phyloP scores from a whole-genome alignment of 1,140 invertebrate genomes.

The Brachionus koreanus region DNA sequence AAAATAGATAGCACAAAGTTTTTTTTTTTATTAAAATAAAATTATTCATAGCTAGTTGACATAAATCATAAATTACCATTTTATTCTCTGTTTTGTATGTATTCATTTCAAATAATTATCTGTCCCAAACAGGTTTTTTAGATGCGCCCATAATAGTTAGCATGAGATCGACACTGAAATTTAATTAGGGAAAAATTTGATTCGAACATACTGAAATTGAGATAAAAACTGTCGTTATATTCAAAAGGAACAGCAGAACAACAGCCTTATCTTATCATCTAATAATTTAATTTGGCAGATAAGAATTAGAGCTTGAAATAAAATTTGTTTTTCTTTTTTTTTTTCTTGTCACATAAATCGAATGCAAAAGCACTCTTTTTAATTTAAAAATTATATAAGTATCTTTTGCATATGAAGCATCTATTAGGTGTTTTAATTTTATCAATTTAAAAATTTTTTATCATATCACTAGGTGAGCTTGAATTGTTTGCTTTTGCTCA shows the following conservation, averaged over 20 bases:
- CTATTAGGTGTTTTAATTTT: slow-evolving; percentile 20
- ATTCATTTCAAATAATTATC: background rate
- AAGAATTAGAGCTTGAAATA: background rate
- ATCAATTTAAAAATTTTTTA: slow-evolving; percentile 5
- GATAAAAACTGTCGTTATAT: background rate
- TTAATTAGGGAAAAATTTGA: background rate
- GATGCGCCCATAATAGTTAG: background rate
- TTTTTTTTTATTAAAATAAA: slow-evolving; percentile 14
- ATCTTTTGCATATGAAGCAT: slow-evolving; percentile 3
- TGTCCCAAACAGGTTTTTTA: background rate
- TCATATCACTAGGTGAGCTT: slow-evolving; percentile 3
- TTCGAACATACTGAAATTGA: background rate
- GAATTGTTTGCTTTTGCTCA: background rate
- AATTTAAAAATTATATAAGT: slow-evolving; percentile 11
- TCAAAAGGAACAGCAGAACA: background rate
- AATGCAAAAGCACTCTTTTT: background rate
- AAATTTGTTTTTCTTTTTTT: background rate
- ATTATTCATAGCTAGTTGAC: slow-evolving; percentile 13
- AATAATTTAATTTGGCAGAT: background rate
- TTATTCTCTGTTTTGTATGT: background rate
- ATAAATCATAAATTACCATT: slow-evolving; percentile 24
- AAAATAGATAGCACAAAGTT: background rate
- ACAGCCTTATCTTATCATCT: background rate
- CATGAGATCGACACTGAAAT: background rate
- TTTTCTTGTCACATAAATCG: slow-evolving; percentile 9